Base-by-base conservation (phyloP, 2,797 vertebrate genomes). In the Ara ararauna region DNA sequence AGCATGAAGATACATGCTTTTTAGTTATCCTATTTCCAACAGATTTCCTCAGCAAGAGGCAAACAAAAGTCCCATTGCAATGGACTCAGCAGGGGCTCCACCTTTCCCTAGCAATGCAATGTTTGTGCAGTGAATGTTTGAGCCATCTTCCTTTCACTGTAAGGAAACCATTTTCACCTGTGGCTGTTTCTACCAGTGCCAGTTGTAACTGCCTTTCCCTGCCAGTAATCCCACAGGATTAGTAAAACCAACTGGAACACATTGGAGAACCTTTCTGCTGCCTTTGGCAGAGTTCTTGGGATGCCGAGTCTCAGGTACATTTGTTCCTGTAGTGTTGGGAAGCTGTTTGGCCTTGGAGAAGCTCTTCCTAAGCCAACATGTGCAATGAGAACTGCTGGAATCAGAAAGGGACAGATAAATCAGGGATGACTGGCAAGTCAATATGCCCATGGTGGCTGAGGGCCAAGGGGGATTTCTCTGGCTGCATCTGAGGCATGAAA, bases 191-290 rank as follows among this genome's bases (percentile, higher is more conserved):
- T 47, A 38, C n/a, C 29, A 34, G 11, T 24, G 14, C 23, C 15
- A n/a, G 18, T 7, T 50, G 22, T 40, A 56, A 48, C 54, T 73
- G 50, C 11, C 21, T 82, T 81, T 86, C 32, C 36, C 23, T 44
- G 40, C 8, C 38, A 34, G 24, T 7, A n/a, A 32, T 45, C 29
- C 51, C 0, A 0, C 2, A 73, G 67, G 34, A 66, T 54, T 30
- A 29, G 9, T 36, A 61, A 87, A 75, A 19, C 16, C 16, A 13
- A 0, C 10, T 51, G n/a, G 54, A 66, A 32, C 7, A 4, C 0
- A 5, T 15, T 26, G 30, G 21, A 61, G 42, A 71, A 50, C 3
- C 23, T 88, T 85, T 64, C 65, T 90, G 40, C n/a, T 84, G 40
- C 34, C 38, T 38, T 72, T 71, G 26, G 21, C 2, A 2, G 34